These are phyloP conservation scores for Erannis defoliaria DNA, from an alignment of 2,888 invertebrate genomes.

Conservation along the genomic window DNA sequence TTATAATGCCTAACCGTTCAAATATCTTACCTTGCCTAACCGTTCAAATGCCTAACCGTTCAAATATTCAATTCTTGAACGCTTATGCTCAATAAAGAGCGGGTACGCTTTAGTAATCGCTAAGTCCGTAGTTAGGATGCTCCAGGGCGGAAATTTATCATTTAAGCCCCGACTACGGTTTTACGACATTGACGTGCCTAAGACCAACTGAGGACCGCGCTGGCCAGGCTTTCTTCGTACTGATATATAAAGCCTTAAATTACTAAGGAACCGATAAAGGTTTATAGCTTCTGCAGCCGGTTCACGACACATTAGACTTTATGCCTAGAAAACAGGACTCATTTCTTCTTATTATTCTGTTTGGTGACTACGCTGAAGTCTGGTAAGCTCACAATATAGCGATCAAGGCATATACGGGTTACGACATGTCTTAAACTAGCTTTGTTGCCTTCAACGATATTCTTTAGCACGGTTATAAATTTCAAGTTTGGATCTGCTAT, in stretches of 20 bases:
- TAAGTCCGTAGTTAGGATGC: conserved; percentile 30
- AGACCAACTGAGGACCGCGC: conserved; percentile 32
- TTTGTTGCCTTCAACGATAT: conserved; percentile 46
- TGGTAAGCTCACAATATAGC: conserved; percentile 36
- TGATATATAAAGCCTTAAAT: conserved; percentile 59
- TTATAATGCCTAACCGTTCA: no score
- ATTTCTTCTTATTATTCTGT: conserved; percentile 24
- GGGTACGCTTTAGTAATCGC: conserved; percentile 22
- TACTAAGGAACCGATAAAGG: conserved; percentile 60
- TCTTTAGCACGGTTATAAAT: conserved; percentile 41
- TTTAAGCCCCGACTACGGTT: conserved; percentile 38
- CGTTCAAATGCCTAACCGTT: no score
- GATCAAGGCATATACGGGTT: conserved; percentile 45
- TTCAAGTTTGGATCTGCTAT: conserved; percentile 25
- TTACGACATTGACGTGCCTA: conserved; percentile 42
- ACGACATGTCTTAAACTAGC: conserved; percentile 48
- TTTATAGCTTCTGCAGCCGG: conserved; percentile 48
- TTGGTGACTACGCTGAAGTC: conserved; percentile 7
- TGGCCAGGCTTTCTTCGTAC: conserved; percentile 42
- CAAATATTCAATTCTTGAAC: background rate
- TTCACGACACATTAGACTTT: conserved; percentile 17
- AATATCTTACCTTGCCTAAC: no score
- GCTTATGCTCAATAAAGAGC: conserved; percentile 11
- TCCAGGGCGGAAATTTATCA: conserved; percentile 33
- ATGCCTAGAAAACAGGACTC: conserved; percentile 21